Evolutionary conservation across 2,888 invertebrate genomes (phyloP).

Genomic region (Apocheima hispidaria): DNA sequence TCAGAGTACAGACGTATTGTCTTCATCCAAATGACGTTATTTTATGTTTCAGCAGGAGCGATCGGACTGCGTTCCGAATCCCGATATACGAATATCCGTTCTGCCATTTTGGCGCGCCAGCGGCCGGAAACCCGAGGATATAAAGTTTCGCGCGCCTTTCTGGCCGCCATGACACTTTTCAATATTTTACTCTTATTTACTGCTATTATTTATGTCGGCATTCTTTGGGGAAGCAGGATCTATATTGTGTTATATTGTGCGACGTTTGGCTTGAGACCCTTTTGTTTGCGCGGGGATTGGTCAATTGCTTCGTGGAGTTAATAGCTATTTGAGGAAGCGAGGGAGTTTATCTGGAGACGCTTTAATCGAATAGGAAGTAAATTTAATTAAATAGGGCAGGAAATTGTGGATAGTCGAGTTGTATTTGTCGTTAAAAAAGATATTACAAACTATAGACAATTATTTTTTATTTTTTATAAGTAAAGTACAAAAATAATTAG

Average conservation of each 20-base stretch:
- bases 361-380: constrained; percentile 29
- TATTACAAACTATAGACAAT: not conserved
- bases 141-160: constrained; percentile 82
- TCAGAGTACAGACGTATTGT: no score
- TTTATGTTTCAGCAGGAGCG: constrained; percentile 45
- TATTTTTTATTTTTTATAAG: no score
- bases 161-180: constrained; percentile 83
- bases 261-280: constrained; percentile 53
- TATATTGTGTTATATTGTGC: constrained; percentile 68
- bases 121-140: constrained; percentile 83
- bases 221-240: constrained; percentile 74
- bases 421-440: not conserved
- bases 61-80: constrained; percentile 57
- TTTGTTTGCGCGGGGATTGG: constrained; percentile 39
- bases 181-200: constrained; percentile 86
- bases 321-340: constrained; percentile 37
- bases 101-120: constrained; percentile 80
- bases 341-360: constrained; percentile 28
- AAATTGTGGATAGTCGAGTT: not conserved
- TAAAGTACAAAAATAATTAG: no score
- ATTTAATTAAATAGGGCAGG: not conserved
- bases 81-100: constrained; percentile 81
- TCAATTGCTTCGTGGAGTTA: constrained; percentile 32
- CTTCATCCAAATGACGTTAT: constrained; percentile 58
- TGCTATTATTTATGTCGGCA: constrained; percentile 82